Conservation (phyloP, 2,113 vertebrate genomes). For the Machaerirhynchus nigripectus region DNA sequence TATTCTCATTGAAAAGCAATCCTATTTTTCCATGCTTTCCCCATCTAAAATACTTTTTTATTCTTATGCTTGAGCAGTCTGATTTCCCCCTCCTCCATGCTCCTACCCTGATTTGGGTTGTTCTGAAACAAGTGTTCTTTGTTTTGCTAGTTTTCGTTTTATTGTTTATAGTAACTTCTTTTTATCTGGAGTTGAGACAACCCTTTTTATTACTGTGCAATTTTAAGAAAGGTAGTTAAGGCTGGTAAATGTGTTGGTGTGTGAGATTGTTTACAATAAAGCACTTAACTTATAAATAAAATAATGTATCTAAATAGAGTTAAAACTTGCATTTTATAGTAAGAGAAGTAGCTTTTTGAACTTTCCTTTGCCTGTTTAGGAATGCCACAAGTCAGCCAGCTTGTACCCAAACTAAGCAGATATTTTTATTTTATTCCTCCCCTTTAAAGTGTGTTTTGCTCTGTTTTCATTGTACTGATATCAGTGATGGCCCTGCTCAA, state of each 20-base stretch:
- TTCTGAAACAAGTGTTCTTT: background rate
- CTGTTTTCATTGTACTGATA: background rate
- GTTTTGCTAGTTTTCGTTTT: background rate
- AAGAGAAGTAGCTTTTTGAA: background rate
- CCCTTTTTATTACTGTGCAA: background rate
- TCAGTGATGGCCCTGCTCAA: background rate
- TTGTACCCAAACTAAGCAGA: background rate
- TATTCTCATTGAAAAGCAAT: background rate
- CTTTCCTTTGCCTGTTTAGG: background rate
- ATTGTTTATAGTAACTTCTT: background rate
- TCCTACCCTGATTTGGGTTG: background rate
- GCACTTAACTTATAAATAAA: background rate
- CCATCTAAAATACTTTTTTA: background rate
- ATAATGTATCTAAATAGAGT: background rate
- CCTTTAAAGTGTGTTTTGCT: accelerated
- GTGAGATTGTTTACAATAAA: background rate
- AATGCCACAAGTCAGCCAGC: background rate
- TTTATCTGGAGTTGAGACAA: background rate
- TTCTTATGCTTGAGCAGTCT: background rate
- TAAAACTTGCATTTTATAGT: background rate
- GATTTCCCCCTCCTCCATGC: background rate
- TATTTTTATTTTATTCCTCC: background rate
- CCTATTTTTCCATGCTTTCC: background rate
- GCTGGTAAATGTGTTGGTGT: background rate
- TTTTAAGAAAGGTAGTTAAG: background rate